Conservation (phyloP, 2,888 invertebrate genomes). For the Noctua comes region DNA sequence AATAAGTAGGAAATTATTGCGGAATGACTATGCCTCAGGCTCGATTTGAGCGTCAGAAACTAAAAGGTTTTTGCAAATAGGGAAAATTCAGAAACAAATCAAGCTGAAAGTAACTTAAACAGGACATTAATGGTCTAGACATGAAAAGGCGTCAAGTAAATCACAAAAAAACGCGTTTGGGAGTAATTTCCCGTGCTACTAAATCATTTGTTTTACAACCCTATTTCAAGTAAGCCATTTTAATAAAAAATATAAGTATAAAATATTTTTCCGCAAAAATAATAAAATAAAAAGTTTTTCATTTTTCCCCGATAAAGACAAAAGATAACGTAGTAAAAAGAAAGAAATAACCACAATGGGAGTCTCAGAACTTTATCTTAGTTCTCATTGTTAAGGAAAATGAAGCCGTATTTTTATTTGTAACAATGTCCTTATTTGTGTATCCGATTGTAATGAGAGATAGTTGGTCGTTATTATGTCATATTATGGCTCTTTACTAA, state of each 20-base stretch:
- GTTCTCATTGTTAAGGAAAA: slow-evolving; percentile 46
- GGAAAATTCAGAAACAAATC: not conserved
- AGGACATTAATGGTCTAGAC: not conserved
- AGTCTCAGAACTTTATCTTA: slow-evolving; percentile 34
- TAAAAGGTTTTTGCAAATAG: slow-evolving; percentile 9
- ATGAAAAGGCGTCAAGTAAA: not conserved
- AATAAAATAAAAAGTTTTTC: slow-evolving; percentile 18
- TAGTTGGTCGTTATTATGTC: slow-evolving; percentile 18
- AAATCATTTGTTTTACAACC: not conserved
- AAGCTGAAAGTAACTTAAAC: not conserved
- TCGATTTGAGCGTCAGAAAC: not conserved
- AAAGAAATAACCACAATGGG: slow-evolving; percentile 34
- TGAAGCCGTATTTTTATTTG: slow-evolving; percentile 21
- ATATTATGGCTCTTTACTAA: slow-evolving; percentile 27
- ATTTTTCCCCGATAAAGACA: slow-evolving; percentile 13
- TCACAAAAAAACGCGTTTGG: not conserved
- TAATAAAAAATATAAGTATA: slow-evolving; percentile 10
- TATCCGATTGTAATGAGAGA: slow-evolving; percentile 40
- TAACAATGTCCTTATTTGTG: slow-evolving; percentile 26
- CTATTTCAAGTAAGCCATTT: not conserved
- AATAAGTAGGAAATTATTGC: slow-evolving; percentile 22
- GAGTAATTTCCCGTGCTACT: no score
- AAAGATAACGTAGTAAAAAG: slow-evolving; percentile 39
- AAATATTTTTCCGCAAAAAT: slow-evolving; percentile 10
- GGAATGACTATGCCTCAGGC: not conserved